A percentile compares a stretch with the other conserved stretches of the same genome.
Evolutionary conservation across 2,113 vertebrate genomes (phyloP).

Genomic region (Erinaceus europaeus): DNA sequence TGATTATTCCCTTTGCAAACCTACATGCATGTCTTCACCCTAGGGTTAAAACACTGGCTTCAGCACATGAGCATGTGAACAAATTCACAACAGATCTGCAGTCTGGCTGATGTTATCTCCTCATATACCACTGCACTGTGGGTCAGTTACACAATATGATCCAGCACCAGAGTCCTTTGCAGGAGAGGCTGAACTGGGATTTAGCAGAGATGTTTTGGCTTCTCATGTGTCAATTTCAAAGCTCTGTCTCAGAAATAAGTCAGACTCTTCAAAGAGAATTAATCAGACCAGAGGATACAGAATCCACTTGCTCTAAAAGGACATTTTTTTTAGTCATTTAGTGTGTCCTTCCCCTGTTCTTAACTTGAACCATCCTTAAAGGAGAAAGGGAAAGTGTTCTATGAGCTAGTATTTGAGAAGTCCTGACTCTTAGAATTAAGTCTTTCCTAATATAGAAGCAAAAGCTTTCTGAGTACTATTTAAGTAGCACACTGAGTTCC

Average conservation of each 20-base stretch:
- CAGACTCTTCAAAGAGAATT: not conserved
- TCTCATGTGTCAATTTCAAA: not conserved
- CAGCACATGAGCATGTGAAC: not conserved
- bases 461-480: not conserved
- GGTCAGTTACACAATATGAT: not conserved
- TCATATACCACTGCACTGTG: not conserved
- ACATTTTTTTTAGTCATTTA: not conserved
- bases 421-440: not conserved
- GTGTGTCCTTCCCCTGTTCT: not conserved
- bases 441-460: constrained; percentile 59
- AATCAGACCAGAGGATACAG: not conserved
- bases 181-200: not conserved
- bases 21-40: fast-evolving
- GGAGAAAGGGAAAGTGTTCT: not conserved
- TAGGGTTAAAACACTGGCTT: not conserved
- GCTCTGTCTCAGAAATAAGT: constrained; percentile 6
- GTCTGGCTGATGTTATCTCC: not conserved
- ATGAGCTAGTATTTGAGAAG: not conserved
- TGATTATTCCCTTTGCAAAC: not conserved
- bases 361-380: not conserved
- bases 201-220: constrained; percentile 12
- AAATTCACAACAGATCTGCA: not conserved
- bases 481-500: constrained; percentile 32
- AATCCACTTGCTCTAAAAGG: not conserved
- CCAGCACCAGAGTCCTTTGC: not conserved